Evolutionary conservation across 2,797 vertebrate species (phyloP).

Genomic region (Anomalospiza imberbis): DNA sequence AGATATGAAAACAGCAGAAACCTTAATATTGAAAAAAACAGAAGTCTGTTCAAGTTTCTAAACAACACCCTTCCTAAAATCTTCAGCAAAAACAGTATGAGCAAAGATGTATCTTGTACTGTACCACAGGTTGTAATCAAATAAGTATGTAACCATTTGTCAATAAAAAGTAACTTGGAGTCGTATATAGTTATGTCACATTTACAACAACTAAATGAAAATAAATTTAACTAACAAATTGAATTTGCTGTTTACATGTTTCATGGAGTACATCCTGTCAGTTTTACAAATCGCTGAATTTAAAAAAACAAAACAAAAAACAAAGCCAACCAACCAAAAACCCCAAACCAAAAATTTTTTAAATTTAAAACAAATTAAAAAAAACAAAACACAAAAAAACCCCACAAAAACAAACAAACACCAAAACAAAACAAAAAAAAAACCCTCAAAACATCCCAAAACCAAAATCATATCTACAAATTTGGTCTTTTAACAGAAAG

Average conservation of each 20-base stretch:
- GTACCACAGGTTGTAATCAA: background rate
- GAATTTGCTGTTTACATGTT: background rate
- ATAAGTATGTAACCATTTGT: background rate
- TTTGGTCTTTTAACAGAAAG: background rate
- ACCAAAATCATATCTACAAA: background rate
- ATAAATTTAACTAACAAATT: background rate
- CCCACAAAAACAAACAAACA: background rate
- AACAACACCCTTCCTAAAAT: background rate
- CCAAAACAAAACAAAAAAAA: background rate
- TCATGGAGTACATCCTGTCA: background rate
- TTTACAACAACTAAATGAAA: background rate
- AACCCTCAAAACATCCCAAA: background rate
- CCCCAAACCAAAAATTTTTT: too few relatives aligned
- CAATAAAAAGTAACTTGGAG: background rate
- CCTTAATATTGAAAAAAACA: background rate
- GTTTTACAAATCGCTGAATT: background rate
- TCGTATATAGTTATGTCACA: background rate
- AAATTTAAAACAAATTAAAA: background rate
- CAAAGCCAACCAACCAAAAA: too few relatives aligned
- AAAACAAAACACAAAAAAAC: background rate
- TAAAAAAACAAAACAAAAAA: background rate
- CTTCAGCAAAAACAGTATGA: background rate
- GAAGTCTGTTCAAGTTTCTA: background rate
- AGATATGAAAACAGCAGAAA: constrained; percentile 37
- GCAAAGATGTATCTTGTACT: background rate